These are phyloP conservation scores for Pandemis cinnamomeana DNA, from an alignment of 2,888 invertebrate genomes.

Conservation along the genomic window DNA sequence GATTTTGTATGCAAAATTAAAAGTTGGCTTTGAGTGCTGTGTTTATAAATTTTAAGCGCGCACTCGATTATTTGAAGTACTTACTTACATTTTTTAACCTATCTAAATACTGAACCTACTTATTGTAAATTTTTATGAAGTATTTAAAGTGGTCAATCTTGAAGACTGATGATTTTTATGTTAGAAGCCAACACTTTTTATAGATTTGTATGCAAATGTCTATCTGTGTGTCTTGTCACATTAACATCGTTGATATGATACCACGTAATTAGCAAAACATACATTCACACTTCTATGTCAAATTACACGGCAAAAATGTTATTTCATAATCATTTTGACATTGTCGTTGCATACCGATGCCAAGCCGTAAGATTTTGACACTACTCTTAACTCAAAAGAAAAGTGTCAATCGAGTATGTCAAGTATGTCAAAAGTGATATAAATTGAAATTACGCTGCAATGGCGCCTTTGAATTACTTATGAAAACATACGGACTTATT, in stretches of 20 bases:
- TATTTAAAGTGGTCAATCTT: not conserved
- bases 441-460: not conserved
- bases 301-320: not conserved
- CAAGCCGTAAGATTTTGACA: no score
- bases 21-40: no score
- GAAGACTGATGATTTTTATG: not conserved
- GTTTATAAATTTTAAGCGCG: not conserved
- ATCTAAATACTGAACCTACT: not conserved
- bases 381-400: no score
- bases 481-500: not conserved
- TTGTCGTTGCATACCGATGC: no score
- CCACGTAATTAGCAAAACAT: not conserved
- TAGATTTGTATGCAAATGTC: not conserved
- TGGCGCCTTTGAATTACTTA: not conserved
- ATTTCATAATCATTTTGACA: no score
- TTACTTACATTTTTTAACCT: not conserved
- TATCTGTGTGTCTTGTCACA: conserved; percentile 20
- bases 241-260: not conserved
- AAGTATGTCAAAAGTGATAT: not conserved
- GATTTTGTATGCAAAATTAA: not conserved
- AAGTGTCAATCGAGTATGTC: no score
- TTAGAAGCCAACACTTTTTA: not conserved
- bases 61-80: no score
- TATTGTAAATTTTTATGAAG: not conserved
- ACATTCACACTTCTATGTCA: conserved; percentile 2